A percentile compares a stretch with the other conserved stretches of the same genome.
These are phyloP conservation scores for Diabrotica virgifera DNA, from an alignment of 1,140 invertebrate species.

Conservation along the genomic window DNA sequence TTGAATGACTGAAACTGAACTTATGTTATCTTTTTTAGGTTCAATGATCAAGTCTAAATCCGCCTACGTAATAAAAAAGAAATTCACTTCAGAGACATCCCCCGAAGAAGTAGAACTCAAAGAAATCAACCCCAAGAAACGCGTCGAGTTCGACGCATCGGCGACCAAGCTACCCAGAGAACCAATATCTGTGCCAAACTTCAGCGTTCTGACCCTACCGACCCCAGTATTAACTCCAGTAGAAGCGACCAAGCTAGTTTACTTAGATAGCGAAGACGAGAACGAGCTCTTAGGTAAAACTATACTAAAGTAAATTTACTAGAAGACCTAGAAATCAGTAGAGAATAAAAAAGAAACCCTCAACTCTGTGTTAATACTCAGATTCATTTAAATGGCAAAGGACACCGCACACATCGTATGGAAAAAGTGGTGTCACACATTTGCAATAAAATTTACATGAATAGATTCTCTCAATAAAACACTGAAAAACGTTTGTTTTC, in stretches of 20 bases:
- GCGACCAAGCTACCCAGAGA: conserved; percentile 59
- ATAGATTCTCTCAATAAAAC: too few species aligned
- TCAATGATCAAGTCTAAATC: conserved; percentile 63
- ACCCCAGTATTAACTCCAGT: conserved; percentile 66
- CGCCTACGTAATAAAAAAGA: conserved; percentile 58
- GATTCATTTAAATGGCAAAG: too few species aligned
- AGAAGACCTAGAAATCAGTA: conserved; percentile 6
- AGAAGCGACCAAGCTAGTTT: conserved; percentile 67
- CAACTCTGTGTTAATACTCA: too few species aligned
- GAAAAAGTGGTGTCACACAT: too few species aligned
- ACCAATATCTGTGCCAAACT: conserved; percentile 74
- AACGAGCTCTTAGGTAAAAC: conserved; percentile 5
- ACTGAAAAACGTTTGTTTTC: too few species aligned
- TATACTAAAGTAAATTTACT: too few species aligned
- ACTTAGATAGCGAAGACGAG: conserved; percentile 64
- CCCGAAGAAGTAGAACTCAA: conserved; percentile 29
- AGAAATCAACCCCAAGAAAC: conserved; percentile 40
- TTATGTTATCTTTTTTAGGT: conserved; percentile 23
- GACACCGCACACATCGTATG: too few species aligned
- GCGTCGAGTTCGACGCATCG: conserved; percentile 44
- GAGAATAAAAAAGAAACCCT: too few species aligned
- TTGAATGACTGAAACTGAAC: too few species aligned
- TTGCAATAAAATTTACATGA: too few species aligned
- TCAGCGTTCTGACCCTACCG: conserved; percentile 61
- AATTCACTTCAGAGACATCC: conserved; percentile 36